Conservation (phyloP, 2,797 vertebrate genomes). For the Acrossocheilus fasciatus region DNA sequence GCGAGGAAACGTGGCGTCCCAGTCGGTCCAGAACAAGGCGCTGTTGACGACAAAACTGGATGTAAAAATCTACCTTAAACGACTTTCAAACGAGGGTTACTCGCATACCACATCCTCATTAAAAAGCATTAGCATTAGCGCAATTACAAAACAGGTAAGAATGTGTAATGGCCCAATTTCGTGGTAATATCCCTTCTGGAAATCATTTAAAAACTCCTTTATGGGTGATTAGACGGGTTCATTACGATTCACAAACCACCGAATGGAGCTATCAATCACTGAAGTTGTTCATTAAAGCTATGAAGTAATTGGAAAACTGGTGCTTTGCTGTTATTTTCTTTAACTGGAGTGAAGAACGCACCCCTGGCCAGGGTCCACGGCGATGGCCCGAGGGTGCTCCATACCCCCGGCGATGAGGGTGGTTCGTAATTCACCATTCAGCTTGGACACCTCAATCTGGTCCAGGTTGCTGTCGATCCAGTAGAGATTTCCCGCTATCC, state of each 20-base stretch:
- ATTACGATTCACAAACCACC: slow-evolving; percentile 33
- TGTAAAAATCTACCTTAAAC: slow-evolving; percentile 6
- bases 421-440: slow-evolving; percentile 83
- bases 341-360: slow-evolving; percentile 53
- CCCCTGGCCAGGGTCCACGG: slow-evolving; percentile 88
- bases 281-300: slow-evolving; percentile 26
- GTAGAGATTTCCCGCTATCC: slow-evolving; percentile 89
- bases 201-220: slow-evolving; percentile 47
- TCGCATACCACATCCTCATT: slow-evolving; percentile 30
- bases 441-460: slow-evolving; percentile 88
- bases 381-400: slow-evolving; percentile 88
- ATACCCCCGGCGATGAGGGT: slow-evolving; percentile 87
- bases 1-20: slow-evolving; percentile 89
- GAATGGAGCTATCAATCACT: slow-evolving; percentile 25
- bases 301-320: slow-evolving; percentile 7
- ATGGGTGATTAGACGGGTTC: slow-evolving; percentile 43
- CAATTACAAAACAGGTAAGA: slow-evolving; percentile 38
- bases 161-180: slow-evolving; percentile 36
- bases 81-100: slow-evolving; percentile 12
- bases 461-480: slow-evolving; percentile 92
- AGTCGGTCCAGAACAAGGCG: slow-evolving; percentile 91
- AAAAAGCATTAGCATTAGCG: slow-evolving; percentile 23
- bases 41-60: slow-evolving; percentile 66
- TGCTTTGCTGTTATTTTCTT: slow-evolving; percentile 1
- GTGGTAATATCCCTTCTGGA: slow-evolving; percentile 44